Evolutionary conservation across 2,113 vertebrate genomes (phyloP), one percentile per base, ranked within the genome.

Genomic region (Tachysurus fulvidraco): DNA sequence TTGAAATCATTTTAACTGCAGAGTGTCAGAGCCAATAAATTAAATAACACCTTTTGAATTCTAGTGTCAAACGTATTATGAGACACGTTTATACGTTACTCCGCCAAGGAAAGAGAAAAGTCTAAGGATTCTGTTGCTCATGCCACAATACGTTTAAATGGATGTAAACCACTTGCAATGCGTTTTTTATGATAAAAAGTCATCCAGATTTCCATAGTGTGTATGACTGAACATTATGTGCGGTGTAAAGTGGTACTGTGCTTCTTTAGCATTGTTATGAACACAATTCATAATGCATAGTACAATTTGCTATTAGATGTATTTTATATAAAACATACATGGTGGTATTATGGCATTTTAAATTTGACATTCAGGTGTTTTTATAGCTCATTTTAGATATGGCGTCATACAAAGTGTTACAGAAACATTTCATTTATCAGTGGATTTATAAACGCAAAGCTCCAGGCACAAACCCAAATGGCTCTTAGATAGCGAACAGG

Each of bases 401-500:
- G 50, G 25, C 7, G 0, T 79, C 25, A 36, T 79, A 79, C 1
- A 79, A 79, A 21, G 52, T 11, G 28, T 28, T 79, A 57, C 16
- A 79, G 87, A 93, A 92, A 93, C 89, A 91, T 93, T 88, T 87
- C 88, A 92, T 82, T 83, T 88, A 92, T 94, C 87, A 94, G 92
- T 62, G 25, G 41, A 46, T 73, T 94, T 93, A 93, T 93, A 80
- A 86, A 94, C 93, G 74, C 23, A 86, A 89, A 89, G 92, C 91
- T 89, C 91, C 89, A 92, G 90, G 80, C 85, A 87, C 55, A 44
- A 5, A 28, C 86, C 83, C 88, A 91, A 92, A 93, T 92, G 88
- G 93, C 89, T 84, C 91, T 92, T 92, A 92, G 92, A 88, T 90
- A 9, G 86, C 89, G 91, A 94, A 93, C 93, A 94, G 94, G 93